Base-by-base conservation (phyloP, 1,140 invertebrate genomes). In the Glossosoma conforme region DNA sequence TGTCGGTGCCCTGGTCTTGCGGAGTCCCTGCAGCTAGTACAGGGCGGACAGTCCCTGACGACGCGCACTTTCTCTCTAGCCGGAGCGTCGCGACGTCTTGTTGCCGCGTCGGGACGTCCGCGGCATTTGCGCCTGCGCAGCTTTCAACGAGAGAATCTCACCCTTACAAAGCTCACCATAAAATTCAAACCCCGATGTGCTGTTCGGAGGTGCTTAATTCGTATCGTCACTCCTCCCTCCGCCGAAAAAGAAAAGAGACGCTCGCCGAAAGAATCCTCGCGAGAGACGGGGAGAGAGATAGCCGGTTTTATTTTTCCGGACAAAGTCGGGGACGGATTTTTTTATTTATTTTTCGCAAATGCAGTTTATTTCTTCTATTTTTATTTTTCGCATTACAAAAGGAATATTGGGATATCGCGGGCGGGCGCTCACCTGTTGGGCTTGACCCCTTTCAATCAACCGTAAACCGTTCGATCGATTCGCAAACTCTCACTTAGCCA, bases 371-470 rank as follows among this genome's bases (percentile, higher is more conserved):
- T 48, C 22, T 44, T 50, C 40, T 44, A 44, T 50, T 49, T 40
- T 45, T 40, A 42, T 43, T 52, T 56, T 51, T 14, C 51, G 40
- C 42, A 51, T 51, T 37, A 42, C 41, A 51, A 51, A 55, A 55
- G 41, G 54, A 56, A 42, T 51, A 56, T 56, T 48, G 43, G 52
- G 35, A 42, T 56, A 50, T 47, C 11, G 19, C 20, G 15, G 42
- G 14, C 11, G 44, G 25, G 36, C 25, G 37, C 32, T 43, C 52
- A 58, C 56, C 56, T 58, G 56, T 58, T 58, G 56, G 33, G 51
- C 56, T 58, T 58, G 51, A 58, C 56, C 56, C 52, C 46, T 58
- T 58, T 54, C 56, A 54, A 58, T 58, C 56, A 51, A 54, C 46
- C 56, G 47, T 54, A 51, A 58, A 54, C 33, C 38, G 32, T 44